Percentiles rank a stretch among this genome's conserved stretches.
phyloP scores from a whole-genome alignment of 1,140 invertebrate genomes.

The Galleria mellonella region DNA sequence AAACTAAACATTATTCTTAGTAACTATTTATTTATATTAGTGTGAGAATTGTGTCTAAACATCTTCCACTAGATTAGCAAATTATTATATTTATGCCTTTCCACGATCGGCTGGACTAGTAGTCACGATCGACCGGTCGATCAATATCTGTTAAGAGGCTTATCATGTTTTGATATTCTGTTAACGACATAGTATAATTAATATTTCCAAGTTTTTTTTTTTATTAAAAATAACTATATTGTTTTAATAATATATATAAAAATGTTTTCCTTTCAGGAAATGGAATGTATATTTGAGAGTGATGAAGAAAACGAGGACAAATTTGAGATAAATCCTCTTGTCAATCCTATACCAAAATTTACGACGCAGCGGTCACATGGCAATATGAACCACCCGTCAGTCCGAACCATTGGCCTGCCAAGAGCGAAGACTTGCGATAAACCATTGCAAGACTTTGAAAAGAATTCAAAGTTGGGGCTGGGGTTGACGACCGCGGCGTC shows the following conservation, averaged over 20 bases:
- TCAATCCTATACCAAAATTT: constrained; percentile 54
- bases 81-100: too few relatives aligned
- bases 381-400: constrained; percentile 63
- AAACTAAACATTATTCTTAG: too few relatives aligned
- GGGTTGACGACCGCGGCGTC: constrained; percentile 61
- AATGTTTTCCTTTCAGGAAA: constrained; percentile 63
- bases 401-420: constrained; percentile 54
- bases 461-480: constrained; percentile 28
- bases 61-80: too few relatives aligned
- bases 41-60: too few relatives aligned
- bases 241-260: neutral
- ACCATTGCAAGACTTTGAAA: constrained; percentile 72
- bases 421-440: constrained; percentile 71
- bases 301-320: constrained; percentile 74
- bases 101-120: too few relatives aligned
- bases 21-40: too few relatives aligned
- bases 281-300: constrained; percentile 76
- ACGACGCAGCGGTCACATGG: constrained; percentile 50
- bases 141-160: too few relatives aligned
- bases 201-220: too few relatives aligned
- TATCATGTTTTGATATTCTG: too few relatives aligned
- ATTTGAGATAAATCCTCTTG: constrained; percentile 65
- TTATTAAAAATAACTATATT: neutral
- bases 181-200: too few relatives aligned
- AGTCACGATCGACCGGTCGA: too few relatives aligned